Base-by-base conservation (phyloP, 2,113 vertebrate genomes). In the Malurus alboscapulatus region DNA sequence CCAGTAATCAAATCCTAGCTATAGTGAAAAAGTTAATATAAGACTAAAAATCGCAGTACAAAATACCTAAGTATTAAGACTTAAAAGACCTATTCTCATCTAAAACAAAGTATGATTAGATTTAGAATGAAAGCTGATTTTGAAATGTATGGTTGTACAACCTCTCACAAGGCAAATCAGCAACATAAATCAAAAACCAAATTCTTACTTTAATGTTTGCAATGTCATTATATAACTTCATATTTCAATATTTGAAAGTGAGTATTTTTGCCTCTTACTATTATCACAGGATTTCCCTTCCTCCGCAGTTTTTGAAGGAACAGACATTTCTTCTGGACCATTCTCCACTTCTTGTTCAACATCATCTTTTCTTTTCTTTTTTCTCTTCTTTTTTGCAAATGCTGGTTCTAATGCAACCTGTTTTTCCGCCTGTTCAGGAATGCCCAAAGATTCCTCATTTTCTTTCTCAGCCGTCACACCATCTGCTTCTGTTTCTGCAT, bases 381-480 rank as follows among this genome's bases (percentile, higher is more conserved):
- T 98, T 42, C 84, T 95, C 92, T 97, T 98, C 58, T 95, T 98
- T 94, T 98, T 97, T 4, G 81, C 76, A 92, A 94, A n/a, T 1
- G 72, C 32, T 76, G 93, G 50, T 44, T 98, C 96, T 92, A 83
- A n/a, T 17, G 44, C 18, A 81, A 66, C 50, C 55, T 96, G 92
- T 30, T 88, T 92, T 89, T 96, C 95, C 78, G 85, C 16, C 76
- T 92, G 87, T 78, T 88, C 94, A 72, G 96, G 81, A 55, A 97
- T 73, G 32, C 86, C 94, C 66, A 95, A 81, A 82, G 98, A 91
- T 29, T 97, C 97, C 32, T 98, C 98, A 34, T 98, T 99, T 91
- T 99, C 98, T 19, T 98, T 99, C 94, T 98, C 98, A 77, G 96
- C 96, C 2, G 7, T 93, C 61, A 95, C 96, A 68, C 93, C 65